Evolutionary conservation across 1,140 invertebrate genomes (phyloP).

Genomic region (Spodoptera frugiperda): DNA sequence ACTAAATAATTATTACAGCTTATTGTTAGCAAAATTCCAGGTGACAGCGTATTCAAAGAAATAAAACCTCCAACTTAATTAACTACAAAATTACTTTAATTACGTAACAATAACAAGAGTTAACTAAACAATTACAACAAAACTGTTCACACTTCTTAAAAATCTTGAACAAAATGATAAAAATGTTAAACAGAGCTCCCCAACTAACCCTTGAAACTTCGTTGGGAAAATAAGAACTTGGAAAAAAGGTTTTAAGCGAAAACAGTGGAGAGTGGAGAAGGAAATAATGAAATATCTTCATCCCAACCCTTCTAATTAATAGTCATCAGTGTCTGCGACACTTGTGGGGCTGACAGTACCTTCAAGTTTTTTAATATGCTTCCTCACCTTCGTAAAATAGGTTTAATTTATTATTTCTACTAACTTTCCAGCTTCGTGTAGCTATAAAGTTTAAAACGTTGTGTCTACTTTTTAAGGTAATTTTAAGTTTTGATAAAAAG

Average conservation of each 20-base stretch:
- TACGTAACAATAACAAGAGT: no score
- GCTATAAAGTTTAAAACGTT: conserved; percentile 10
- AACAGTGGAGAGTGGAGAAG: conserved; percentile 63
- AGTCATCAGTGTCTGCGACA: conserved; percentile 84
- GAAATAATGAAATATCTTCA: conserved; percentile 83
- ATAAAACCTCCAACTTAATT: no score
- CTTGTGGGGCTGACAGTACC: conserved; percentile 80
- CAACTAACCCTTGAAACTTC: conserved; percentile 14
- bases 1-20: no score
- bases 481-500: background rate
- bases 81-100: no score
- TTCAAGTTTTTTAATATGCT: conserved; percentile 86
- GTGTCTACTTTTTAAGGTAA: conserved; percentile 4
- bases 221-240: conserved; percentile 8
- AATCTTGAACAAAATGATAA: background rate
- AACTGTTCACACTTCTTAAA: no score
- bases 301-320: conserved; percentile 85
- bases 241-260: conserved; percentile 35
- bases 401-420: conserved; percentile 84
- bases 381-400: conserved; percentile 83
- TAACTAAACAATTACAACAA: no score
- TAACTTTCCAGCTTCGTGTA: conserved; percentile 63
- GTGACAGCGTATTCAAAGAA: no score
- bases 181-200: background rate
- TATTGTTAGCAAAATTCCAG: no score